Conservation (phyloP, 92 coral and sea anemone genomes). For the Diadumene lineata region DNA sequence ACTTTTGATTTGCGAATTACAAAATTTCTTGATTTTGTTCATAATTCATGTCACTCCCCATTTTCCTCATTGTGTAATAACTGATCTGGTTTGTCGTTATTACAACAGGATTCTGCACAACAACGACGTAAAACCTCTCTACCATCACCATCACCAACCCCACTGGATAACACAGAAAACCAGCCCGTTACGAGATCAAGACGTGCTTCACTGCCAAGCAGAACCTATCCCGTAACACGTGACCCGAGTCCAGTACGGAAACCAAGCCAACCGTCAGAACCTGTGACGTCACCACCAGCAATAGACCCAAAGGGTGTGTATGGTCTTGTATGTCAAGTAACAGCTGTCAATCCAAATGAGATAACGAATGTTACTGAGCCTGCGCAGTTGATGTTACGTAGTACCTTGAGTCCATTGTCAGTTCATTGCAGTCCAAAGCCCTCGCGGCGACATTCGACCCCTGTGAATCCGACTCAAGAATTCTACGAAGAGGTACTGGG, state of each 20-base stretch:
- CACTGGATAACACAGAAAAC: background rate
- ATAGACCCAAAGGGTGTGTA: background rate
- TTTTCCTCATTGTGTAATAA: too few relatives aligned
- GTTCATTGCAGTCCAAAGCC: slow-evolving; percentile 49
- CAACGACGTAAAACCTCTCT: background rate
- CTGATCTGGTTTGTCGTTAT: background rate
- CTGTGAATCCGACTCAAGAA: slow-evolving; percentile 32
- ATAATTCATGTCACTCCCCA: too few relatives aligned
- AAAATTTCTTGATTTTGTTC: too few relatives aligned
- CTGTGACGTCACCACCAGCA: slow-evolving; percentile 1
- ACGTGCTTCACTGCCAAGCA: slow-evolving; percentile 34
- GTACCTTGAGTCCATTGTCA: slow-evolving; percentile 38
- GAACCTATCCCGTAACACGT: slow-evolving; percentile 46
- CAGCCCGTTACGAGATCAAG: slow-evolving; percentile 6
- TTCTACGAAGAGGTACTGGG: slow-evolving; percentile 40
- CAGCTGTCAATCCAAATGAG: slow-evolving; percentile 6
- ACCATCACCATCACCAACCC: slow-evolving; percentile 1
- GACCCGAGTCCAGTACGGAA: slow-evolving; percentile 43
- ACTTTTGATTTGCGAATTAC: too few relatives aligned
- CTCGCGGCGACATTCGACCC: slow-evolving; percentile 35
- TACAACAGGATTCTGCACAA: background rate
- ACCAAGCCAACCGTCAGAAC: slow-evolving; percentile 29
- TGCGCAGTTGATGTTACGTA: slow-evolving; percentile 37
- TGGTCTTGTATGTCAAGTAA: slow-evolving; percentile 43
- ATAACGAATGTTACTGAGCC: background rate